Conservation (phyloP, 2,797 vertebrate genomes). For the Oreochromis mossambicus region DNA sequence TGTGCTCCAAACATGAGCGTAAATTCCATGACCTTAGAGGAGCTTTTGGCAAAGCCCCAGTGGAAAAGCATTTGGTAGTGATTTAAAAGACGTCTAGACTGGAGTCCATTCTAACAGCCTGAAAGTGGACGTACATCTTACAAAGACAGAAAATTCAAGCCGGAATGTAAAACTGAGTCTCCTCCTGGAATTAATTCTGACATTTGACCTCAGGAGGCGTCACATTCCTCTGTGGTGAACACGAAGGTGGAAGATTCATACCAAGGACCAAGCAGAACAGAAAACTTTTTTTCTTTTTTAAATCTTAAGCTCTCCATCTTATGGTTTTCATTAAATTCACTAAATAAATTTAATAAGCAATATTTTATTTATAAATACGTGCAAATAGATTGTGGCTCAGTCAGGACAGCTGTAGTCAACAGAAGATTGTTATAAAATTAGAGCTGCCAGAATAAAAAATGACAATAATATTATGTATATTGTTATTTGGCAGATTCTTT, state of each 20-base stretch:
- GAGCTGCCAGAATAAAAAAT: not conserved
- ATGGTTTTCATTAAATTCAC: not conserved
- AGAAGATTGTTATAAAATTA: not conserved
- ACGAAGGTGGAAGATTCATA: not conserved
- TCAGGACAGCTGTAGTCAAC: not conserved
- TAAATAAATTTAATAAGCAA: no score
- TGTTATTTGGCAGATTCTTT: not conserved
- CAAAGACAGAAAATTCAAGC: not conserved
- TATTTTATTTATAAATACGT: no score
- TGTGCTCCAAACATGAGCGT: conserved; percentile 33
- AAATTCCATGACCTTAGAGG: conserved; percentile 55
- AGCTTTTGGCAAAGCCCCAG: conserved; percentile 29
- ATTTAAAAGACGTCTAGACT: conserved; percentile 55
- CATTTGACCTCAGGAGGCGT: not conserved
- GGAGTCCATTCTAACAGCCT: not conserved
- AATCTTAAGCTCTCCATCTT: not conserved
- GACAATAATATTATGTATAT: not conserved
- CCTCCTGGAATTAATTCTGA: not conserved
- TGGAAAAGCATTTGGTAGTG: conserved; percentile 60
- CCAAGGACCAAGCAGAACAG: not conserved
- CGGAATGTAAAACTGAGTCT: not conserved
- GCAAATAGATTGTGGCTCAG: not conserved
- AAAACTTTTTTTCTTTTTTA: not conserved
- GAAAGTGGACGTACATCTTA: not conserved
- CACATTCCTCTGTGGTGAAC: conserved; percentile 14